Percentiles rank a stretch among this genome's conserved stretches.
These are phyloP conservation scores for honey bee (Apis mellifera) DNA, from an alignment of 1,140 invertebrate genomes.

Conservation along the genomic window DNA sequence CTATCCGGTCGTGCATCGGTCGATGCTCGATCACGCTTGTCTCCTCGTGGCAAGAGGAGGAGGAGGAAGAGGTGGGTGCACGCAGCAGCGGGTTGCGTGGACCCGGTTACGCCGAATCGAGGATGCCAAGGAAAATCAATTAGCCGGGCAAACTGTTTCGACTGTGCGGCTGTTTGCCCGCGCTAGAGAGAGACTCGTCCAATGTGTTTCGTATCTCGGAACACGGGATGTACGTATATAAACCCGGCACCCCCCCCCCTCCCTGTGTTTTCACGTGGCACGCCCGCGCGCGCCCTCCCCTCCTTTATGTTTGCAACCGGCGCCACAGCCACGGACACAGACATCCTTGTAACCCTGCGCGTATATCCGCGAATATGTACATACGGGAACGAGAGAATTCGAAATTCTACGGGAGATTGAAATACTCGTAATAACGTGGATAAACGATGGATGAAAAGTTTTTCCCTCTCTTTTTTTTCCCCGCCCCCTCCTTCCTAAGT, in stretches of 20 bases:
- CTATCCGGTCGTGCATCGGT: conserved; percentile 58
- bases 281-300: not conserved
- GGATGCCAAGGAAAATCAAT: conserved; percentile 71
- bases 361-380: not conserved
- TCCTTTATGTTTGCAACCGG: conserved; percentile 14
- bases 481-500: not conserved
- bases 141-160: conserved; percentile 68
- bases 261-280: too few relatives aligned
- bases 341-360: conserved; percentile 17
- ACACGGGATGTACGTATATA: not conserved
- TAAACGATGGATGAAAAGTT: conserved; percentile 8
- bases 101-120: conserved; percentile 44
- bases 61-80: not conserved
- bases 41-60: not conserved
- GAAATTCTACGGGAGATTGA: conserved; percentile 36
- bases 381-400: conserved; percentile 9
- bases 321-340: not conserved
- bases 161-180: conserved; percentile 61
- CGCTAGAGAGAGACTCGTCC: conserved; percentile 53
- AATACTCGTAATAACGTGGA: conserved; percentile 24
- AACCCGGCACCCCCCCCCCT: not conserved
- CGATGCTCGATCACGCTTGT: conserved; percentile 25
- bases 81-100: conserved; percentile 25
- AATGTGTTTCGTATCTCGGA: conserved; percentile 50
- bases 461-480: not conserved